Evolutionary conservation across 2,888 invertebrate genomes (phyloP).

Genomic region (Portevinia maculata): DNA sequence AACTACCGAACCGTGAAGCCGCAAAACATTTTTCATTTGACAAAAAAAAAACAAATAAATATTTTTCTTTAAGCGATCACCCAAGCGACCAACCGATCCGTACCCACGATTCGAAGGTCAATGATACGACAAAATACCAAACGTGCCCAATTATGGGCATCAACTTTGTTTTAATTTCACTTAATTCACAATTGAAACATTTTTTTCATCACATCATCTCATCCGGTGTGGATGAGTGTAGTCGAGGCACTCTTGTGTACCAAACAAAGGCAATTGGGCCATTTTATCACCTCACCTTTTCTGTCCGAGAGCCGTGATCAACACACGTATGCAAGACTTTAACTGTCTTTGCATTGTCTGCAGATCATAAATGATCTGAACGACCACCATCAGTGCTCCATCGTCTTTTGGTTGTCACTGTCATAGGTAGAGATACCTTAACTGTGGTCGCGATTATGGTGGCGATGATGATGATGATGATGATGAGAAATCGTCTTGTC

Average conservation of each 20-base stretch:
- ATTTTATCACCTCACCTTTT: conserved; percentile 55
- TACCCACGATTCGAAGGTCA: conserved; percentile 31
- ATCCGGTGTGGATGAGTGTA: neutral
- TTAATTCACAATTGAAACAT: conserved; percentile 38
- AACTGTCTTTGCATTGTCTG: conserved; percentile 37
- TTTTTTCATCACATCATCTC: neutral
- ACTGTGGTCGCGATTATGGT: neutral
- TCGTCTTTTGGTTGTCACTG: neutral
- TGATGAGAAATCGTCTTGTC: conserved; percentile 28
- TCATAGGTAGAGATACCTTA: neutral
- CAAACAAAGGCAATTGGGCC: conserved; percentile 44
- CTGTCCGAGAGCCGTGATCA: conserved; percentile 13
- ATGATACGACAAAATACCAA: conserved; percentile 1
- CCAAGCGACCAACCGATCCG: conserved; percentile 27
- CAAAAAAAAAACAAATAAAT: neutral
- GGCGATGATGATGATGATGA: conserved; percentile 18
- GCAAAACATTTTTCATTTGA: neutral
- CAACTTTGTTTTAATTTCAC: conserved; percentile 29
- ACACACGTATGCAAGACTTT: conserved; percentile 21
- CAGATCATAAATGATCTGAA: conserved; percentile 54
- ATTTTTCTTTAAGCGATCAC: neutral
- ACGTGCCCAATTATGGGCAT: neutral
- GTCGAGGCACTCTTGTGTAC: conserved; percentile 13
- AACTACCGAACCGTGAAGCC: too few relatives aligned
- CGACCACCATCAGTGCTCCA: conserved; percentile 61